These are phyloP conservation scores for Lindbergichthys nudifrons DNA, from an alignment of 2,797 vertebrate species.

Conservation along the genomic window DNA sequence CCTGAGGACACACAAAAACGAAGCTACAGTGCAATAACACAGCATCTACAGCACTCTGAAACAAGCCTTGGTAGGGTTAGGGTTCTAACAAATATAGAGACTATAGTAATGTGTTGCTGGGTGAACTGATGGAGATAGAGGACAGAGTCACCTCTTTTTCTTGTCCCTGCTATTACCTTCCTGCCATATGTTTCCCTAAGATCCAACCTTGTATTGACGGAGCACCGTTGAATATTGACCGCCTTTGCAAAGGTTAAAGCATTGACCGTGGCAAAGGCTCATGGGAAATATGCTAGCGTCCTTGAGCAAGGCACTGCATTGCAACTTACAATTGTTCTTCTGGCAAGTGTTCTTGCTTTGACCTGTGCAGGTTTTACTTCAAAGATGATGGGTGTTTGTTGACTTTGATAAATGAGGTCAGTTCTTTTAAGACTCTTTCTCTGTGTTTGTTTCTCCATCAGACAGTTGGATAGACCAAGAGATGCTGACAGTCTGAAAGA, in stretches of 20 bases:
- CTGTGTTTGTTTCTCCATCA: constrained; percentile 28
- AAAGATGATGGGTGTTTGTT: background rate
- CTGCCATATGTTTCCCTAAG: constrained; percentile 24
- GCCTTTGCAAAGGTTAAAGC: constrained; percentile 39
- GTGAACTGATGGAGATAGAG: constrained; percentile 23
- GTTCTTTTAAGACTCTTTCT: background rate
- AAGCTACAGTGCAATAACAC: constrained; percentile 34
- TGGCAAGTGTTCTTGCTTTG: background rate
- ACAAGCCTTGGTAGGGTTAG: background rate
- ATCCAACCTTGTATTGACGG: constrained; percentile 28
- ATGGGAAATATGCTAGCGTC: constrained; percentile 31
- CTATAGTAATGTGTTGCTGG: constrained; percentile 12
- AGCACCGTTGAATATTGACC: constrained; percentile 31
- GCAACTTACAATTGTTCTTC: too few species aligned
- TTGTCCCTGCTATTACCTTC: background rate
- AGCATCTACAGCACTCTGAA: constrained; percentile 18
- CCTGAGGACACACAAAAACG: background rate
- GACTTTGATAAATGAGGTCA: background rate
- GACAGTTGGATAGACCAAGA: constrained; percentile 23
- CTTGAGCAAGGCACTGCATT: constrained; percentile 21
- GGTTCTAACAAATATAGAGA: background rate
- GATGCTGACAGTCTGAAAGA: constrained; percentile 39
- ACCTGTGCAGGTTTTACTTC: background rate
- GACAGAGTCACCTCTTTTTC: constrained; percentile 30
- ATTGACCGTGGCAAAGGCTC: constrained; percentile 4